Evolutionary conservation across 2,113 vertebrate genomes (phyloP), one percentile per base, ranked within the genome.

Genomic region (Carassius gibelio): DNA sequence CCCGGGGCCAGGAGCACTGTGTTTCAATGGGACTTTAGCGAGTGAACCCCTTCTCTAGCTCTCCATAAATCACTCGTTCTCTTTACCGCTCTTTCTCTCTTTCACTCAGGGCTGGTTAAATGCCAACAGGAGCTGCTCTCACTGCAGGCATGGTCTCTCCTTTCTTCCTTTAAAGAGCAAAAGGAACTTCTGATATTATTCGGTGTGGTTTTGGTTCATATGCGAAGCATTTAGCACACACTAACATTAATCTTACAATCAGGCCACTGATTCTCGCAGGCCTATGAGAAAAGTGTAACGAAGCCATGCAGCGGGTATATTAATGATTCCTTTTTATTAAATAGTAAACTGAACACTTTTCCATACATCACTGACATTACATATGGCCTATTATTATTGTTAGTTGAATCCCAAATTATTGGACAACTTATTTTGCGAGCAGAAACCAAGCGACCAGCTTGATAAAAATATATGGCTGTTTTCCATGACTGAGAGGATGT

Each of bases 1-100:
- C 89, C 84, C n/a, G 62, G 62, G 90, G 90, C 90, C 77, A 83
- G 77, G 74, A 84, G 85, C 82, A 88, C 89, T 84, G 89, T 84
- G 85, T 90, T 90, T 90, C 86, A 79, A 75, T 75, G 21, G 85
- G 84, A 89, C 86, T 89, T 87, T 85, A 50, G 82, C 48, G 86
- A 89, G 85, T 84, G 87, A 81, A 88, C 88, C 87, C 87, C 85
- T 81, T 84, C 87, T 88, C 84, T 66, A 68, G 68, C 77, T 87
- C 87, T 88, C 64, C 83, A 91, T 89, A 88, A 91, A 90, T 91
- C 90, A 91, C 86, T 78, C 82, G 34, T 57, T 87, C 78, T 82
- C 66, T 74, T 62, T 85, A 15, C 21, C 68, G 38, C 84, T 50
- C 74, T 81, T 42, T 21, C 75, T 74, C 87, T 66, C 87, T 61